These are phyloP conservation scores for Nycticryphes semicollaris DNA, from an alignment of 2,113 vertebrate genomes.

Conservation along the genomic window DNA sequence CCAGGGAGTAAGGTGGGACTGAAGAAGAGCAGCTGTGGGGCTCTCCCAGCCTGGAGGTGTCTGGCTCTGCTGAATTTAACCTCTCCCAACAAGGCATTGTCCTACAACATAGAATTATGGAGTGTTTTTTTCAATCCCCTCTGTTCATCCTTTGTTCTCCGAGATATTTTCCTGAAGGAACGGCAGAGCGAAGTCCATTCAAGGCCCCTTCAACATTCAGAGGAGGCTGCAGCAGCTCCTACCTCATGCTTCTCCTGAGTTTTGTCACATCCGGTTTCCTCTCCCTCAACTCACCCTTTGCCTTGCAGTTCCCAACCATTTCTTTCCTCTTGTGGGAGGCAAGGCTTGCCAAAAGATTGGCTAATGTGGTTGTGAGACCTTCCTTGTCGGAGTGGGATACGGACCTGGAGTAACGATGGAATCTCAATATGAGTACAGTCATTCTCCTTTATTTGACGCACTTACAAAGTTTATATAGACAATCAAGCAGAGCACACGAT, in stretches of 20 bases:
- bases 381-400: no score
- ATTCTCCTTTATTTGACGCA: no score
- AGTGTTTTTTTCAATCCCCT: background rate
- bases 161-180: background rate
- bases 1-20: background rate
- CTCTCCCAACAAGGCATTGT: background rate
- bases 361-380: rapidly evolving
- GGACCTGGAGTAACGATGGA: no score
- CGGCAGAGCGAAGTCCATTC: background rate
- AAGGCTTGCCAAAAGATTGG: background rate
- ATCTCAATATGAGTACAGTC: no score
- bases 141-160: background rate
- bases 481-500: no score
- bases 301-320: background rate
- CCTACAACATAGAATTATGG: background rate
- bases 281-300: background rate
- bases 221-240: background rate
- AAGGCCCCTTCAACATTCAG: background rate
- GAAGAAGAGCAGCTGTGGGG: background rate
- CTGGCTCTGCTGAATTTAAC: background rate
- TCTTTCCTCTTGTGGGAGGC: background rate
- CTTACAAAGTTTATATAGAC: no score
- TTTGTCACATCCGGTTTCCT: background rate
- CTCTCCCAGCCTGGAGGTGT: background rate
- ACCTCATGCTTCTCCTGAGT: background rate